These are phyloP conservation scores for Menidia menidia DNA, from an alignment of 2,797 vertebrate species.

Conservation along the genomic window DNA sequence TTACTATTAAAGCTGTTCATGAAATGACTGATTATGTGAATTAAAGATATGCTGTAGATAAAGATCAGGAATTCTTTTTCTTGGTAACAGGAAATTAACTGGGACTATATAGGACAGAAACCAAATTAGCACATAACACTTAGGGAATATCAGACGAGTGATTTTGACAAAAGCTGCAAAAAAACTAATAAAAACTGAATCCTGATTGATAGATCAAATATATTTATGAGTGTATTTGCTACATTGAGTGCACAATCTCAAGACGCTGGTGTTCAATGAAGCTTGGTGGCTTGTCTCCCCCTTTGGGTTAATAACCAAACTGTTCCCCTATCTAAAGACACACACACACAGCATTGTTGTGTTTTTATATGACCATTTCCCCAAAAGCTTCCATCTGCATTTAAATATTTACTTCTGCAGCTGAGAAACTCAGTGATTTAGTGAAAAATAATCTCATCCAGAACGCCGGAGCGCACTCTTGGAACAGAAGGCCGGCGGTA, in stretches of 20 bases:
- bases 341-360: background rate
- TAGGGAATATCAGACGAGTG: too few species aligned
- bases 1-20: background rate
- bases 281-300: constrained; percentile 75
- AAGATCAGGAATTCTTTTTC: background rate
- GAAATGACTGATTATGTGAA: background rate
- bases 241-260: constrained; percentile 12
- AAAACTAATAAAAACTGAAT: background rate
- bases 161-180: background rate
- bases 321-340: constrained; percentile 34
- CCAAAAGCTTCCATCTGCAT: constrained; percentile 9
- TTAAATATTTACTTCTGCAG: background rate
- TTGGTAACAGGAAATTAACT: too few species aligned
- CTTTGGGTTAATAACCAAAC: constrained; percentile 77
- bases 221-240: constrained; percentile 9
- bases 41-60: background rate
- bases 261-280: constrained; percentile 26
- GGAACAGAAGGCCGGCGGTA: background rate
- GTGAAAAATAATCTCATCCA: background rate
- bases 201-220: background rate
- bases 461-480: background rate
- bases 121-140: too few species aligned
- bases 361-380: background rate
- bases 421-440: constrained; percentile 1
- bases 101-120: too few species aligned